Base-by-base conservation (phyloP, 2,113 vertebrate species). In the Holacanthus passer region DNA sequence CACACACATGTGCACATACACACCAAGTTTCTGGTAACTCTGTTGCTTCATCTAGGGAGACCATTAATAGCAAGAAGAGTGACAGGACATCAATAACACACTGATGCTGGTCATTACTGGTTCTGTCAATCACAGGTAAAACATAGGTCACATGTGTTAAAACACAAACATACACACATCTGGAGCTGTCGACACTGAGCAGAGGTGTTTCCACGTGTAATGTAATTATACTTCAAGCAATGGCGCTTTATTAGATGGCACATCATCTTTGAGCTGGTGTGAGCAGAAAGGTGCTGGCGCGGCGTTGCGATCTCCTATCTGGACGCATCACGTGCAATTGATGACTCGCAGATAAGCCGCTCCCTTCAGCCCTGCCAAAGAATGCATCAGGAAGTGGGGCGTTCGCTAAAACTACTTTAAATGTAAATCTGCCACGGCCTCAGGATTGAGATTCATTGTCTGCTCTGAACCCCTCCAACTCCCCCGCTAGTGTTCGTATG, bases 321-420 rank as follows among this genome's bases (percentile, higher is more conserved):
- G 77, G 84, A 82, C 72, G 78, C 86, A 92, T 94, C 90, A 90
- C 82, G 83, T 90, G 87, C 86, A 82, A 79, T 82, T 91, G 92
- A 94, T 93, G 93, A 93, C 89, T 93, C 82, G 63, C 85, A 85
- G 93, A 94, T 94, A 92, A 93, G 90, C 77, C 58, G 89, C 82
- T 88, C 81, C 89, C 88, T 85, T 89, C 90, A 89, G 91, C 80
- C 81, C 83, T 72, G 84, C 82, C 72, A 85, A 81, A 89, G 84
- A 92, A 90, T 88, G 88, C 91, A 93, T 94, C 91, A 91, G 91
- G 90, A 92, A 93, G 91, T 91, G 91, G 90, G 86, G 82, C 85
- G 87, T 92, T 88, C 73, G 83, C 90, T 92, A 83, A 92, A 94
- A 93, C 93, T 95, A 94, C 93, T 95, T 94, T 95, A 95, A 95